A percentile compares a stretch with the other conserved stretches of the same genome.
Evolutionary conservation across 2,797 vertebrate genomes (phyloP).

Genomic region (Cynopterus sphinx): DNA sequence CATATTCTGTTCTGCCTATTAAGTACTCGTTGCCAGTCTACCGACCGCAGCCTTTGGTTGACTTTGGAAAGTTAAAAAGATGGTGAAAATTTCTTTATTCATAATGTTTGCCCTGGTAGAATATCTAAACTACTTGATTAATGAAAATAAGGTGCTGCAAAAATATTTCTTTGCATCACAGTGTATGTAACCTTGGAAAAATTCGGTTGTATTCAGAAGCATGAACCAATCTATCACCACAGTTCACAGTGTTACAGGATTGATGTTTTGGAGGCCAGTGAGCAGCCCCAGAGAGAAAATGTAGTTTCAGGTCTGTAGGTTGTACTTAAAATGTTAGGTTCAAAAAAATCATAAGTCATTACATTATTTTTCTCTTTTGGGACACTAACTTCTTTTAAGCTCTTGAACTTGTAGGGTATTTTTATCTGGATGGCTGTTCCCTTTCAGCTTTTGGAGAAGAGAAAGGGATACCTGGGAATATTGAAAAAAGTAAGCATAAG

Average conservation of each 20-base stretch:
- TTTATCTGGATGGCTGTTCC: constrained; percentile 38
- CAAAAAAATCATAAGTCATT: constrained; percentile 13
- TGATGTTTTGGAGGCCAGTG: constrained; percentile 12
- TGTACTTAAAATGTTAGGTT: constrained; percentile 59
- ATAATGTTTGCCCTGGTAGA: constrained; percentile 31
- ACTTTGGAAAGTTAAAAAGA: constrained; percentile 58
- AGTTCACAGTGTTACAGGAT: not conserved
- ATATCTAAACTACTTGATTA: constrained; percentile 31
- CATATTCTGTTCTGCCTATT: not conserved
- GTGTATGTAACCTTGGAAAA: constrained; percentile 49
- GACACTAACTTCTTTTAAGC: constrained; percentile 41
- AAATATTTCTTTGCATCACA: not conserved
- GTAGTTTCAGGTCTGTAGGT: constrained; percentile 7
- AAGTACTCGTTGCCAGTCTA: not conserved
- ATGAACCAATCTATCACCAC: not conserved
- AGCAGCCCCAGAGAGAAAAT: constrained; percentile 10
- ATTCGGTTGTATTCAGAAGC: not conserved
- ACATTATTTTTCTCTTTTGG: constrained; percentile 53
- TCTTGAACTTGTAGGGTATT: constrained; percentile 53
- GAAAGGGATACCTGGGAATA: constrained; percentile 36
- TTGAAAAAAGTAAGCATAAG: constrained; percentile 29
- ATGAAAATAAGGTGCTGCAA: constrained; percentile 47
- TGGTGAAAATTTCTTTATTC: constrained; percentile 34
- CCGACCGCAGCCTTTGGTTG: not conserved
- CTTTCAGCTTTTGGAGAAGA: constrained; percentile 44